Conservation (phyloP, 1,140 invertebrate species). For the Drosophila auraria region DNA sequence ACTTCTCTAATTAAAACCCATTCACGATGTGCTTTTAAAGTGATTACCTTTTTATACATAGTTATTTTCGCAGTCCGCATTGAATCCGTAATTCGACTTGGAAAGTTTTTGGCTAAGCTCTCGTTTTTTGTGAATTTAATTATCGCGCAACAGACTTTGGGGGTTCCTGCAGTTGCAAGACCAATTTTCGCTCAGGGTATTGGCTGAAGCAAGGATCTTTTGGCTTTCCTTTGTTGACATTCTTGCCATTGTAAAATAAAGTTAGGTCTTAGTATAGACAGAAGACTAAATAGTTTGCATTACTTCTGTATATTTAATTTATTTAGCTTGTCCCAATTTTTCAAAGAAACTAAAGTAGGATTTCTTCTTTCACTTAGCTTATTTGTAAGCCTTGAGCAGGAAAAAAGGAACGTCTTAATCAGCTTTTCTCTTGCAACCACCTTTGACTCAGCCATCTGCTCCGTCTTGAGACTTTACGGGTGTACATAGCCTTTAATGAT, state of each 20-base stretch:
- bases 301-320: too few relatives aligned
- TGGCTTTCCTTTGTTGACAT: neutral
- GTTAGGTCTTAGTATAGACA: neutral
- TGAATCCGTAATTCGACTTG: conserved; percentile 21
- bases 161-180: neutral
- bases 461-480: neutral
- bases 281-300: too few relatives aligned
- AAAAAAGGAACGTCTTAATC: neutral
- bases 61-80: conserved; percentile 16
- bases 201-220: neutral
- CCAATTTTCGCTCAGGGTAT: conserved; percentile 4
- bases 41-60: conserved; percentile 7
- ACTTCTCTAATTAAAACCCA: conserved; percentile 11
- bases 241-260: neutral
- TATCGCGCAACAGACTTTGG: conserved; percentile 15
- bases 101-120: conserved; percentile 22
- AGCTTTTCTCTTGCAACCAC: neutral
- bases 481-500: neutral
- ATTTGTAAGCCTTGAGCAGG: neutral
- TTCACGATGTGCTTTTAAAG: neutral
- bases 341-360: neutral
- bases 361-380: neutral
- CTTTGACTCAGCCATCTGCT: too few relatives aligned
- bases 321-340: neutral
- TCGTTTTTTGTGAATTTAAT: conserved; percentile 36